phyloP scores from a whole-genome alignment of 1,140 invertebrate species.

The Anastatus disparis region DNA sequence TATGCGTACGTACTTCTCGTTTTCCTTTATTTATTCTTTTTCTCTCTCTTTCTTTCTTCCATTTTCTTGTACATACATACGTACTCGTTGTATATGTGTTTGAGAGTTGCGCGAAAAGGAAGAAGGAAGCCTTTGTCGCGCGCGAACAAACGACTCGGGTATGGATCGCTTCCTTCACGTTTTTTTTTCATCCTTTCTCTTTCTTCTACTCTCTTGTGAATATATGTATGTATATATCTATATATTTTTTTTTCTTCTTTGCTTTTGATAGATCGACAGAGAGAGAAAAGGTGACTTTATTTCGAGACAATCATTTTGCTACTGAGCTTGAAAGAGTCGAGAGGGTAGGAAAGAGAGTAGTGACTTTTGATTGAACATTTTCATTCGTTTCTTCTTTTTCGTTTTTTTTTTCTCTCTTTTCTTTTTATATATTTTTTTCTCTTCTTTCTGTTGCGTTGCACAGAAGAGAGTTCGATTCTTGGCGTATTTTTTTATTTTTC shows the following conservation, averaged over 20 bases:
- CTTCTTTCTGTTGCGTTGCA: neutral
- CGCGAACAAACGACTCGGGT: slow-evolving; percentile 32
- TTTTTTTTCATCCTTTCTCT: neutral
- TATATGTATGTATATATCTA: neutral
- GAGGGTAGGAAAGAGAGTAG: neutral
- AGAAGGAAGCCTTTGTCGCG: slow-evolving; percentile 37
- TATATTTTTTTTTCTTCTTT: neutral
- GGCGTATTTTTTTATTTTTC: too few species aligned
- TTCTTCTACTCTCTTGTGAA: neutral
- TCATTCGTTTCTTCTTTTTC: slow-evolving; percentile 8
- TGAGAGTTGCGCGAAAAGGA: neutral
- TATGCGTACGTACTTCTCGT: slow-evolving; percentile 33
- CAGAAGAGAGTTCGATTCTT: too few species aligned
- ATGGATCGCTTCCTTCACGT: slow-evolving; percentile 10
- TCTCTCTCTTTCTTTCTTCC: slow-evolving; percentile 43
- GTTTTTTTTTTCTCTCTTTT: slow-evolving; percentile 3
- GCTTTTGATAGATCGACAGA: too few species aligned
- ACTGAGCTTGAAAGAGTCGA: too few species aligned
- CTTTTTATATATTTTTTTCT: neutral
- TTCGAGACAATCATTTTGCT: slow-evolving; percentile 32
- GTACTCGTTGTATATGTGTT: too few species aligned
- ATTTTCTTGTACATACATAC: neutral
- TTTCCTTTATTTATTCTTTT: too few species aligned
- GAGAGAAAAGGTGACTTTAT: slow-evolving; percentile 23
- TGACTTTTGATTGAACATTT: slow-evolving; percentile 34